Percentiles rank a stretch among this genome's conserved stretches.
Evolutionary conservation across 2,113 vertebrate genomes (phyloP).

Genomic region (Castor canadensis): DNA sequence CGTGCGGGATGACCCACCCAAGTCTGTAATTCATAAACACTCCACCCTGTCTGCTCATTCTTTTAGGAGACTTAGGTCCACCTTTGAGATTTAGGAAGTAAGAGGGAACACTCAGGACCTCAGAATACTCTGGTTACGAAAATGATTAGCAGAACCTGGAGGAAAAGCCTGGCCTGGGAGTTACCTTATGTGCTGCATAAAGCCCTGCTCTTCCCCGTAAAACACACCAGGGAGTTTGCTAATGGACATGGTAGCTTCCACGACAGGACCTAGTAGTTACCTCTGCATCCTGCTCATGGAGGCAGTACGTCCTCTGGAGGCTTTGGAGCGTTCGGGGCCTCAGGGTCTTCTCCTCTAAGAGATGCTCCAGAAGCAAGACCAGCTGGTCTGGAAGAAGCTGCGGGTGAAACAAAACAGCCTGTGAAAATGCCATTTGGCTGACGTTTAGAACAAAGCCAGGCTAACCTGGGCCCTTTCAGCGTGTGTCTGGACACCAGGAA

Average conservation of each 20-base stretch:
- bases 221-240: not conserved
- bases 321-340: conserved; percentile 81
- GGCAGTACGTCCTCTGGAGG: conserved; percentile 88
- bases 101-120: not conserved
- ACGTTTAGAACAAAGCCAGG: conserved; percentile 7
- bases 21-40: not conserved
- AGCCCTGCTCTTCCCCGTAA: not conserved
- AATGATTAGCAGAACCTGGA: not conserved
- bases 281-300: conserved; percentile 92
- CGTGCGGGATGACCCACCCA: not conserved
- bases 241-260: not conserved
- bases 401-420: conserved; percentile 71
- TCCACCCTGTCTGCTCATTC: not conserved
- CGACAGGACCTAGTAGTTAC: conserved; percentile 79
- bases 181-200: not conserved
- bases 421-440: conserved; percentile 62
- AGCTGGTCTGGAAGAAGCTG: conserved; percentile 95
- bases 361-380: conserved; percentile 93
- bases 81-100: not conserved
- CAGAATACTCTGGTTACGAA: not conserved
- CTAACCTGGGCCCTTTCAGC: not conserved
- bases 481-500: not conserved
- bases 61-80: not conserved
- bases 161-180: not conserved
- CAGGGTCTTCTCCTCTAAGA: conserved; percentile 90